Evolutionary conservation across 1,140 invertebrate genomes (phyloP).

Genomic region (Carcinoscorpius rotundicauda): DNA sequence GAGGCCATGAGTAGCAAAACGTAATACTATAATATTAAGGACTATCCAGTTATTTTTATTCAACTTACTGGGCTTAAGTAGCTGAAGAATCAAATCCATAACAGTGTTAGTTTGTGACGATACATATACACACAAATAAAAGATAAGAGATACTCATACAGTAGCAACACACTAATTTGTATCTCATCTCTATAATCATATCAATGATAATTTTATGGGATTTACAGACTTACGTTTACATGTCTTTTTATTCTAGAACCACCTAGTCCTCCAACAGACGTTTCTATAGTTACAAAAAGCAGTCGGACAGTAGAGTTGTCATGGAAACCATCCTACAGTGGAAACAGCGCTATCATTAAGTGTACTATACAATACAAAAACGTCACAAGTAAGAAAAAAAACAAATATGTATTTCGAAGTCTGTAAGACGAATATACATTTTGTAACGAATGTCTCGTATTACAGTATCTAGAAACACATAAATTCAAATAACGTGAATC

Average conservation of each 20-base stretch:
- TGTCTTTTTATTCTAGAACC: conserved; percentile 32
- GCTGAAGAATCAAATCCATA: too few relatives aligned
- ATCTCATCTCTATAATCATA: neutral
- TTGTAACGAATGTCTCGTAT: too few relatives aligned
- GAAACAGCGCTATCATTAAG: conserved; percentile 36
- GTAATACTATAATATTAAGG: too few relatives aligned
- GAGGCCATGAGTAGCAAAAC: too few relatives aligned
- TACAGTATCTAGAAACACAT: too few relatives aligned
- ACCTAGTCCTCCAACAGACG: conserved; percentile 35
- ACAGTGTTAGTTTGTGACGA: too few relatives aligned
- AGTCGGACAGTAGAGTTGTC: conserved; percentile 27
- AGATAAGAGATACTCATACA: neutral
- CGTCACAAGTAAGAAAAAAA: conserved; percentile 55
- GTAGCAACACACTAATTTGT: neutral
- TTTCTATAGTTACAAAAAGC: conserved; percentile 31
- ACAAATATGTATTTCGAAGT: too few relatives aligned
- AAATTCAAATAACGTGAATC: too few relatives aligned
- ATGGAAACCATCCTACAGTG: conserved; percentile 33
- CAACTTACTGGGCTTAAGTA: too few relatives aligned
- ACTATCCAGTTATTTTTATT: too few relatives aligned
- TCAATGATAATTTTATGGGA: neutral
- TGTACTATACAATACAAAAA: conserved; percentile 79
- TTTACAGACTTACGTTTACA: neutral
- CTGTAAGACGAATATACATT: too few relatives aligned
- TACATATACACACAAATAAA: neutral